Base-by-base conservation (phyloP, 2,797 vertebrate genomes). In the Hippopotamyrus pictus region DNA sequence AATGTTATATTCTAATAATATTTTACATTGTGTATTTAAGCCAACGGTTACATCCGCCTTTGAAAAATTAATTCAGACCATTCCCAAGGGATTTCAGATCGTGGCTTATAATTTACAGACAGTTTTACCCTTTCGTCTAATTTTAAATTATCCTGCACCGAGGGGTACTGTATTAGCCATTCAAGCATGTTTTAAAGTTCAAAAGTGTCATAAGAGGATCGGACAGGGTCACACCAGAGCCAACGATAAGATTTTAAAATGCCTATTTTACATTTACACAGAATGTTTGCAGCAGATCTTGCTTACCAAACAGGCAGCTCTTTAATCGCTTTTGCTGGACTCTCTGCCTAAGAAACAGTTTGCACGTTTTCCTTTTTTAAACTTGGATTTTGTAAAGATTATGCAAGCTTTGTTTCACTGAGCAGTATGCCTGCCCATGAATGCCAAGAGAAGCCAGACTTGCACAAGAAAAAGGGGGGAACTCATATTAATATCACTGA, bases 331-430 rank as follows among this genome's bases (percentile, higher is more conserved):
- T 14, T 37, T 19, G 17, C 14, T 53, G n/a, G 41, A 69, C 59
- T n/a, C 54, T 33, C 53, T 65, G 76, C 37, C 54, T 12, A 41
- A 22, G 14, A 17, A 17, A 37, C 6, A 85, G 12, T 50, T 69
- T 46, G 22, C 41, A 33, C 11, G 2, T 51, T 89, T 89, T 86
- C 84, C 84, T 44, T 79, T 76, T 89, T 57, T 59, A 57, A 59
- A 79, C 37, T 82, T 76, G 46, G 62, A 88, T 89, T 89, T 87
- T 41, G 50, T 87, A 46, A 76, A 59, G 17, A 87, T 89, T 89
- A 89, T 76, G 65, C 85, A 89, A 88, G 54, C 73, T 48, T 33
- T 82, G 41, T 88, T 51, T 59, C n/a, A 69, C 25, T 33, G 41
- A 84, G 53, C n/a, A 76, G n/a, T 88, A 88, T 83, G 73, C 22